These are phyloP conservation scores for Percina caprodes DNA, from an alignment of 2,113 vertebrate species.

Conservation along the genomic window DNA sequence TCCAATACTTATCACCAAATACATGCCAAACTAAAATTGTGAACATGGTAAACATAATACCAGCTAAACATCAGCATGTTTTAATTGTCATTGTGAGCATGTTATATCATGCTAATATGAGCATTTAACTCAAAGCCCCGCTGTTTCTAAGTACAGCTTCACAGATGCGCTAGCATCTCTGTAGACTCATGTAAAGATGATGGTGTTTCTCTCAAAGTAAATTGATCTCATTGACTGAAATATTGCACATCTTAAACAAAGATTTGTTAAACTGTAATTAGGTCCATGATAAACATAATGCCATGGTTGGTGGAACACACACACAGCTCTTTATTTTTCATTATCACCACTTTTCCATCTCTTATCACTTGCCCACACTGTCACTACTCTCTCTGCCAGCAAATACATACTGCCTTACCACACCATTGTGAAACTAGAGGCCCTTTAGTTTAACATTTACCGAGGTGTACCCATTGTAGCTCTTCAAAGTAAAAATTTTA, in stretches of 20 bases:
- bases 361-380: background rate
- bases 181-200: background rate
- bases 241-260: slow-evolving; percentile 1
- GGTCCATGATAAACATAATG: background rate
- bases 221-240: background rate
- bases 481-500: background rate
- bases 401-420: background rate
- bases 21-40: too few species aligned
- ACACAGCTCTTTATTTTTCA: background rate
- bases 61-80: background rate
- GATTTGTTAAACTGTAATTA: background rate
- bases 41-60: background rate
- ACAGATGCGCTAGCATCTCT: background rate
- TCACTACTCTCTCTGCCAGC: background rate
- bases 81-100: background rate
- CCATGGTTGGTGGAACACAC: background rate
- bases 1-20: background rate
- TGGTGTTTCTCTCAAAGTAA: background rate
- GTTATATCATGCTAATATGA: background rate
- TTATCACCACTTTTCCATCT: background rate
- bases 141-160: background rate
- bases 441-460: background rate
- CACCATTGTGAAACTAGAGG: slow-evolving; percentile 28
- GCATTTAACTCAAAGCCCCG: background rate
- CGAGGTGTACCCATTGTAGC: background rate